phyloP scores from a whole-genome alignment of 2,113 vertebrate species.

The Xyliphius kryptos region DNA sequence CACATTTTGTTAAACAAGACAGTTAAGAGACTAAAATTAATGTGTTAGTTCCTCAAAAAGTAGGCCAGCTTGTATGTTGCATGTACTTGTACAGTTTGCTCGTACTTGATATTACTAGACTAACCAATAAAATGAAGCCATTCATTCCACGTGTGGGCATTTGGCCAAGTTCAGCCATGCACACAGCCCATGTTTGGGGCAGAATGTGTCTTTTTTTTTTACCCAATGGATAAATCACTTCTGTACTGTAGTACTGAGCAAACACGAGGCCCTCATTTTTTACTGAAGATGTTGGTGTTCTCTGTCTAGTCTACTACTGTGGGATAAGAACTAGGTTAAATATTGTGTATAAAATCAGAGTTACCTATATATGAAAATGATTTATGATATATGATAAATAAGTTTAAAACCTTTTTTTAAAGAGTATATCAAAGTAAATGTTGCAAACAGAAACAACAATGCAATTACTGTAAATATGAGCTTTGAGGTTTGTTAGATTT shows the following conservation, averaged over 20 bases:
- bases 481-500: slow-evolving; percentile 77
- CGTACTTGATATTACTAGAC: slow-evolving; percentile 89
- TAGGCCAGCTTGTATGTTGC: slow-evolving; percentile 99
- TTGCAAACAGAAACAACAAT: slow-evolving; percentile 46
- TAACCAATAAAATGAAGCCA: slow-evolving; percentile 94
- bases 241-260: slow-evolving; percentile 83
- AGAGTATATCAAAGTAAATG: slow-evolving; percentile 62
- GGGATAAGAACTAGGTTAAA: slow-evolving; percentile 85
- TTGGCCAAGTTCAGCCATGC: slow-evolving; percentile 70
- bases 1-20: slow-evolving; percentile 80
- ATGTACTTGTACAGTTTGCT: slow-evolving; percentile 99
- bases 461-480: slow-evolving; percentile 66
- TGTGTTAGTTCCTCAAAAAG: slow-evolving; percentile 91
- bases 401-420: no score
- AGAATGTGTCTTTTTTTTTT: slow-evolving; percentile 70
- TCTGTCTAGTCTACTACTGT: slow-evolving; percentile 79
- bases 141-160: slow-evolving; percentile 86
- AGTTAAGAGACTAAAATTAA: slow-evolving; percentile 79
- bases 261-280: slow-evolving; percentile 66
- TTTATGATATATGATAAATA: slow-evolving; percentile 50
- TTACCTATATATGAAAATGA: no score
- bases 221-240: slow-evolving; percentile 79
- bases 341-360: slow-evolving; percentile 88
- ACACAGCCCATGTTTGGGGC: slow-evolving; percentile 74
- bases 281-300: slow-evolving; percentile 79